phyloP scores from a whole-genome alignment of 2,113 vertebrate species.

The Oryzias celebensis region DNA sequence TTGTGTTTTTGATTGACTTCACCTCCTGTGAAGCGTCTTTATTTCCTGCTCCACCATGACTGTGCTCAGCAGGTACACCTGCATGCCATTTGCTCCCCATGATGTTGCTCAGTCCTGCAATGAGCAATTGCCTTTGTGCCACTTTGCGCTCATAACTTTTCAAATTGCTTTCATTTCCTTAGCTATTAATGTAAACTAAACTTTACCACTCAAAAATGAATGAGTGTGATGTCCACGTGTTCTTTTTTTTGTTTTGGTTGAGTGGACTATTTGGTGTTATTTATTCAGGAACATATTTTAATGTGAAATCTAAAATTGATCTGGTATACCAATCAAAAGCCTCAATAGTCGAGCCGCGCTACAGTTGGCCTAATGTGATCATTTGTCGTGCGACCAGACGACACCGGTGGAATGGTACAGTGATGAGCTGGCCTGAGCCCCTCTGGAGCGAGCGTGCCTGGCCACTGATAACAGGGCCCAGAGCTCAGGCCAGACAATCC shows the following conservation, averaged over 20 bases:
- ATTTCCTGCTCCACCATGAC: neutral
- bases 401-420: slow-evolving; percentile 3
- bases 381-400: slow-evolving; percentile 34
- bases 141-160: neutral
- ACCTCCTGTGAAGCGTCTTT: no score
- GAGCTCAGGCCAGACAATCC: slow-evolving; percentile 39
- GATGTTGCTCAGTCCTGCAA: neutral
- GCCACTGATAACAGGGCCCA: slow-evolving; percentile 39
- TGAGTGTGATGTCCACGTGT: neutral
- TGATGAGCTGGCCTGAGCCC: slow-evolving; percentile 43
- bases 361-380: slow-evolving; percentile 33
- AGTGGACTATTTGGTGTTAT: slow-evolving; percentile 15
- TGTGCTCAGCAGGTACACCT: slow-evolving; percentile 3
- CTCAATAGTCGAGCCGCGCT: slow-evolving; percentile 12
- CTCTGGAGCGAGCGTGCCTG: slow-evolving; percentile 26
- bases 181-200: neutral
- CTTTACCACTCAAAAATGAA: neutral
- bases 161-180: neutral
- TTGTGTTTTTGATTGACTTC: no score
- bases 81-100: slow-evolving; percentile 2
- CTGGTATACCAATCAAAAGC: slow-evolving; percentile 12
- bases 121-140: neutral
- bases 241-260: neutral
- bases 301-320: slow-evolving; percentile 29
- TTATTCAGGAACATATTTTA: neutral